Evolutionary conservation across 2,113 vertebrate species (phyloP).

Genomic region (Perognathus longimembris): DNA sequence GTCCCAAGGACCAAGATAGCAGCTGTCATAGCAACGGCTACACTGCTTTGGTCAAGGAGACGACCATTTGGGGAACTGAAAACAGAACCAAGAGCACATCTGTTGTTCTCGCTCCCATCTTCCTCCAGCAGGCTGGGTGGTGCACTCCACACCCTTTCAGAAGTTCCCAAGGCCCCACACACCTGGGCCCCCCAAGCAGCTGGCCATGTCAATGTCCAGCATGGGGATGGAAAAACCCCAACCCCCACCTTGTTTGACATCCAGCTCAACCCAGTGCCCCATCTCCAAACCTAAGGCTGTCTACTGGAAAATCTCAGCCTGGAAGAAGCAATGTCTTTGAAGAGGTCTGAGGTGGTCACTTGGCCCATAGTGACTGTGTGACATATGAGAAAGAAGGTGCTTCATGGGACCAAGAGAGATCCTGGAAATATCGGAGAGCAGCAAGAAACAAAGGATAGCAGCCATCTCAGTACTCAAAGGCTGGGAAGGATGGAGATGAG

Average conservation of each 20-base stretch:
- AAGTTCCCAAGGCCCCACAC: conserved; percentile 25
- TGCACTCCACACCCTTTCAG: conserved; percentile 31
- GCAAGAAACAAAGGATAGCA: not conserved
- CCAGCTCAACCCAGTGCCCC: not conserved
- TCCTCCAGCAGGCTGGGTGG: conserved; percentile 33
- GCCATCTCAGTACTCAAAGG: not conserved
- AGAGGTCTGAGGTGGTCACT: not conserved
- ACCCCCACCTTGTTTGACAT: not conserved
- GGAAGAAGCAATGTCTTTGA: not conserved
- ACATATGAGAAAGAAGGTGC: not conserved
- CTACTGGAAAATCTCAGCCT: not conserved
- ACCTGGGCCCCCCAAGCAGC: conserved; percentile 47
- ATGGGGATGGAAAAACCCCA: not conserved
- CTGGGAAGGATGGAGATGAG: not conserved
- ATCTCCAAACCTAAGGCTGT: not conserved
- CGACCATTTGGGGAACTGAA: conserved; percentile 67
- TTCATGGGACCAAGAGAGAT: not conserved
- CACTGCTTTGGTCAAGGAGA: conserved; percentile 27
- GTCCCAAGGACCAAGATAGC: conserved; percentile 70
- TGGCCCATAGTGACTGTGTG: not conserved
- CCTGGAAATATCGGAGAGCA: not conserved
- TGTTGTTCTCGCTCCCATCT: conserved; percentile 58
- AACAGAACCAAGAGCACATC: conserved; percentile 47
- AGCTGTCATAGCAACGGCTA: conserved; percentile 29
- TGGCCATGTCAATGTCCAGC: conserved; percentile 21